A percentile compares a stretch with the other conserved stretches of the same genome.
Evolutionary conservation across 2,113 vertebrate species (phyloP).

Genomic region (Psophia crepitans): DNA sequence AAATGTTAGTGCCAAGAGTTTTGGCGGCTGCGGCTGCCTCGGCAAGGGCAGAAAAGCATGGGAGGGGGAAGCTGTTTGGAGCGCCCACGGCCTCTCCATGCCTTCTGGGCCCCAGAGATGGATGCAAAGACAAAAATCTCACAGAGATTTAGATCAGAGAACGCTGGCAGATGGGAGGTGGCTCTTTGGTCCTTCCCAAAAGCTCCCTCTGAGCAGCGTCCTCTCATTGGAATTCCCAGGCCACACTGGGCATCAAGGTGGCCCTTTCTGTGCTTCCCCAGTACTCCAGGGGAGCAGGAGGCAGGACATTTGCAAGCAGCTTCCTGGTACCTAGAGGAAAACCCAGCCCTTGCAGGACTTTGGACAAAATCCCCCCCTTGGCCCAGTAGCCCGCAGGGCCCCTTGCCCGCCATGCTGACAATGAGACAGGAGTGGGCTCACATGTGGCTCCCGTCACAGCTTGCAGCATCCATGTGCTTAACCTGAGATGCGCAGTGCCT

Average conservation of each 20-base stretch:
- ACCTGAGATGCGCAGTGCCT: not conserved
- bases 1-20: not conserved
- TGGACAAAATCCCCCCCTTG: not conserved
- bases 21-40: rapidly evolving
- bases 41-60: not conserved
- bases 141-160: not conserved
- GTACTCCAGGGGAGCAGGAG: not conserved
- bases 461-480: not conserved
- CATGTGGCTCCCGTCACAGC: rapidly evolving
- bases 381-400: not conserved
- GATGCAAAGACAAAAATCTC: not conserved
- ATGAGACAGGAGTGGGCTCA: rapidly evolving
- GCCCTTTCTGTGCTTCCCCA: not conserved
- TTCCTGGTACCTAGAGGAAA: not conserved
- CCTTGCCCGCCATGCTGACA: not conserved
- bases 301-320: not conserved
- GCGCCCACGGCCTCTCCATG: rapidly evolving
- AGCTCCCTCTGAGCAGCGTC: not conserved
- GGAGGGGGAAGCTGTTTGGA: not conserved
- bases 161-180: not conserved
- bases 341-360: not conserved
- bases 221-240: not conserved
- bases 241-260: not conserved
- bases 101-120: not conserved
- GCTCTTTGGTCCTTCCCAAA: not conserved